A percentile compares a stretch with the other conserved stretches of the same genome.
These are phyloP conservation scores for Zapornia atra DNA, from an alignment of 2,113 vertebrate species.

Conservation along the genomic window DNA sequence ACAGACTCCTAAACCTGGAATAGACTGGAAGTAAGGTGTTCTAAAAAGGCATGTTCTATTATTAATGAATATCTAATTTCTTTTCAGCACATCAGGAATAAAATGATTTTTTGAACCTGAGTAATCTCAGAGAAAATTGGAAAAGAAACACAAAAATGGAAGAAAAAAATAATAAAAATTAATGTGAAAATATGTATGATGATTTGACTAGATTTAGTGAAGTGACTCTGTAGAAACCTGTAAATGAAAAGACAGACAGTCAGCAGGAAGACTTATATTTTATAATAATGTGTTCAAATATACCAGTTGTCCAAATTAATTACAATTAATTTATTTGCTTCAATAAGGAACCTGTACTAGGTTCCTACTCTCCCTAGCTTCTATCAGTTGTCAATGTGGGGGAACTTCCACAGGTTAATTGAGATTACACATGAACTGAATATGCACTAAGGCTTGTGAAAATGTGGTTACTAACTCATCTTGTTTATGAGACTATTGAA, in stretches of 20 bases:
- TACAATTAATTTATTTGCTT: neutral
- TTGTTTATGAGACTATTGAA: neutral
- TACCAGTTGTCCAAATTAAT: neutral
- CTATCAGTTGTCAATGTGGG: neutral
- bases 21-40: neutral
- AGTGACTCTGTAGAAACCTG: neutral
- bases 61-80: neutral
- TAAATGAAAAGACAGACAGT: neutral
- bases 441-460: neutral
- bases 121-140: neutral
- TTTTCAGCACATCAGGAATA: neutral
- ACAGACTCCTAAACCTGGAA: neutral
- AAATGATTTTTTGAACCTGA: neutral
- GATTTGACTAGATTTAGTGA: neutral
- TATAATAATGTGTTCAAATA: neutral
- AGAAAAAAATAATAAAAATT: neutral
- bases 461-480: neutral
- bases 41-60: neutral
- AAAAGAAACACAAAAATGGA: neutral
- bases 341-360: neutral
- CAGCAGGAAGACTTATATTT: neutral
- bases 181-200: neutral
- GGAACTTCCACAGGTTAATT: neutral
- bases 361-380: neutral
- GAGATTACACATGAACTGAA: neutral